phyloP scores from a whole-genome alignment of 2,888 invertebrate species.

The Eulithis testata region DNA sequence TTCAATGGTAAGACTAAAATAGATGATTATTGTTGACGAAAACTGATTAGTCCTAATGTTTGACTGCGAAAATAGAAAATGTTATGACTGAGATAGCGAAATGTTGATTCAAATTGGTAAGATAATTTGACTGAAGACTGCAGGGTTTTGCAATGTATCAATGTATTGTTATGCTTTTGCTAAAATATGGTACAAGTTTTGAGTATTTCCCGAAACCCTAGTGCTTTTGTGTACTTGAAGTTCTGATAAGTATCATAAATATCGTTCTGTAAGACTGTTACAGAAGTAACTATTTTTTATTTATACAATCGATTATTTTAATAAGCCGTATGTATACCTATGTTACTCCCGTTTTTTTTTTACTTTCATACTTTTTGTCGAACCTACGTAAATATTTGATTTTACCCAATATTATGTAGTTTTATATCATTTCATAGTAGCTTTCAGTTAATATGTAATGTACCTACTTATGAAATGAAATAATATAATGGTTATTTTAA shows the following conservation, averaged over 20 bases:
- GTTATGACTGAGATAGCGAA: conserved; percentile 23
- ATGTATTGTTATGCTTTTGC: conserved; percentile 27
- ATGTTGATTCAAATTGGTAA: conserved; percentile 21
- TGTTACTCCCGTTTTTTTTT: conserved; percentile 8
- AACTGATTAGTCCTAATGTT: conserved; percentile 4
- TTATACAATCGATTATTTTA: conserved; percentile 45
- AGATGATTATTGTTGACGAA: conserved; percentile 18
- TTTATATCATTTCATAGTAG: conserved; percentile 64
- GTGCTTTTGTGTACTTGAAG: neutral
- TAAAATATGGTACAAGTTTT: conserved; percentile 38
- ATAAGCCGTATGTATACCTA: conserved; percentile 24
- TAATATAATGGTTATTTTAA: conserved; percentile 77
- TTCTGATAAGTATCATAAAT: conserved; percentile 14
- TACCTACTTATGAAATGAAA: conserved; percentile 69
- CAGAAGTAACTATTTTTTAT: conserved; percentile 39
- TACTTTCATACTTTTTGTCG: conserved; percentile 25
- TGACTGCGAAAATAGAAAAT: conserved; percentile 18
- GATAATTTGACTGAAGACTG: conserved; percentile 50
- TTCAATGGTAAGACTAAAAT: conserved; percentile 12
- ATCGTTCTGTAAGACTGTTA: conserved; percentile 38
- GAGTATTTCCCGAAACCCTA: conserved; percentile 6
- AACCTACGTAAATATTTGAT: conserved; percentile 21
- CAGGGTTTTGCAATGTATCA: conserved; percentile 51
- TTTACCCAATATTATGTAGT: conserved; percentile 56
- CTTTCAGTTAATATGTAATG: conserved; percentile 62